Base-by-base conservation (phyloP, 2,113 vertebrate species). In the Trinectes maculatus region DNA sequence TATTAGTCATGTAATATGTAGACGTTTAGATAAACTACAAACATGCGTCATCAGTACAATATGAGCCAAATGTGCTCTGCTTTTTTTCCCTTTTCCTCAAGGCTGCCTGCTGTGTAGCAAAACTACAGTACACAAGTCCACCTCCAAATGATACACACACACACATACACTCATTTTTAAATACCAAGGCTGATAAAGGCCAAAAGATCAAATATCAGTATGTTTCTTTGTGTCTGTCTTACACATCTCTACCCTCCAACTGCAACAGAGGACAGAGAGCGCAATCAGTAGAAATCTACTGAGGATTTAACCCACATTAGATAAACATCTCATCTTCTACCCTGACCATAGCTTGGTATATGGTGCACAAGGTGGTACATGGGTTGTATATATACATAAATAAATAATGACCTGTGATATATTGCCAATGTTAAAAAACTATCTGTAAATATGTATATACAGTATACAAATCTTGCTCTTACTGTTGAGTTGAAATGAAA, bases 371-470 rank as follows among this genome's bases (percentile, higher is more conserved):
- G 57, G 71, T 75, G 66, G 37, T 57, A n/a, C 33, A 29, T 79
- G 69, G 55, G 60, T 60, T 79, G 51, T 87, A 69, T 81, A 82
- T 57, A 71, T 80, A 80, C 57, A 80, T 69, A 89, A 34, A 80
- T 46, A 63, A 55, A 76, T 68, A 57, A 58, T 39, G 44, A 62
- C 62, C 37, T 79, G 63, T 78, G 39, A 79, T 60, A 79, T 77
- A 75, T 82, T 86, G 81, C 83, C 82, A 86, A 90, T 76, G 72
- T 54, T 74, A 65, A 85, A 77, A 69, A 56, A 28, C 55, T 65
- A 60, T 61, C 9, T 91, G 90, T 89, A 91, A 67, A 91, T 90
- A 89, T 90, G 83, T 87, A 80, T 71, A 84, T 48, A 49, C n/a
- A n/a, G n/a, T n/a, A 84, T 24, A 77, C 58, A 82, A 48, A 75